These are phyloP conservation scores for Crotalus tigris DNA, from an alignment of 2,113 vertebrate genomes.

Conservation along the genomic window DNA sequence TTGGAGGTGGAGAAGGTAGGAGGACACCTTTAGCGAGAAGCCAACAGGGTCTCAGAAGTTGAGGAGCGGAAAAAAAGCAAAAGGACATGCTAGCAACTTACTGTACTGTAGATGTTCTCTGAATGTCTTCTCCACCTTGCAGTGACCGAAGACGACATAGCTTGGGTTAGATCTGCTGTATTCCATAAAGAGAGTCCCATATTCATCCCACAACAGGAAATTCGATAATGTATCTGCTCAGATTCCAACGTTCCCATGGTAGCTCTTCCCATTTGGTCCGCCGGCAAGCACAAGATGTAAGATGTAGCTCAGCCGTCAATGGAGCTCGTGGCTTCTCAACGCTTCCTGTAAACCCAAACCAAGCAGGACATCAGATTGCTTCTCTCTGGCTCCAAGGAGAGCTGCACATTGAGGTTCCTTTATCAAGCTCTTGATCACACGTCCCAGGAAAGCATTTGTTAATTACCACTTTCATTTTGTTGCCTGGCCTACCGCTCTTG, in stretches of 20 bases:
- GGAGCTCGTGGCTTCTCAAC: too few species aligned
- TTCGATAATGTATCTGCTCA: neutral
- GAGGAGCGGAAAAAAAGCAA: neutral
- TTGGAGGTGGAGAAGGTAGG: slow-evolving; percentile 40
- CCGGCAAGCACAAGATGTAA: too few species aligned
- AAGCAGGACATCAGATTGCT: neutral
- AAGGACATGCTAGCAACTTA: neutral
- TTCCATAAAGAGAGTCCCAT: neutral
- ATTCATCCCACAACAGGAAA: neutral
- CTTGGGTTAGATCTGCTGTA: neutral
- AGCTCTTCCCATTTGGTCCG: neutral
- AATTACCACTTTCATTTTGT: slow-evolving; percentile 12
- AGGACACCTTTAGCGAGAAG: slow-evolving; percentile 10
- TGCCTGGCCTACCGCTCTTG: neutral
- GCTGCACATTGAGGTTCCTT: neutral
- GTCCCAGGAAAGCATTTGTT: neutral
- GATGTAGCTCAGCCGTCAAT: neutral
- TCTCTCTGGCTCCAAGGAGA: neutral
- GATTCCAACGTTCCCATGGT: too few species aligned
- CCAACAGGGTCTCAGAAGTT: slow-evolving; percentile 16
- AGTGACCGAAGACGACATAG: neutral
- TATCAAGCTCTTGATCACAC: neutral
- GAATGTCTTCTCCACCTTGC: neutral
- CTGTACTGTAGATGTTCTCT: neutral
- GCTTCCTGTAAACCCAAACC: neutral